Percentiles rank a stretch among this genome's conserved stretches.
These are phyloP conservation scores for Halcyon leucocephala DNA, from an alignment of 2,797 vertebrate species.

Conservation along the genomic window DNA sequence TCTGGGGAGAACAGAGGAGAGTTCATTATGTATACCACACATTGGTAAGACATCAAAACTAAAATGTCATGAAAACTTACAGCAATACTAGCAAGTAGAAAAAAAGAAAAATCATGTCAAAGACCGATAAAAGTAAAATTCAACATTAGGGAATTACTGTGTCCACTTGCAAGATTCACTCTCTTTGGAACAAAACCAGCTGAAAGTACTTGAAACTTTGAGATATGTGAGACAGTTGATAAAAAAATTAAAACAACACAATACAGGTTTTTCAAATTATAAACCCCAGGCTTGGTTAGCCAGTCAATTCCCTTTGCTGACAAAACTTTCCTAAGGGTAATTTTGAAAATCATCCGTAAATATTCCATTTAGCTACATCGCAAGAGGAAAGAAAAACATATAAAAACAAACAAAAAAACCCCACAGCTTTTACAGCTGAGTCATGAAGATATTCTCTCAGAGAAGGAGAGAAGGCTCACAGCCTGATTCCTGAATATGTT, in stretches of 20 bases:
- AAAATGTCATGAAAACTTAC: neutral
- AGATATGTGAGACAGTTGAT: neutral
- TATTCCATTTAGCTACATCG: neutral
- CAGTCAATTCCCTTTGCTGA: constrained; percentile 27
- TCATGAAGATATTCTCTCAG: too few species aligned
- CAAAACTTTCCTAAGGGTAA: neutral
- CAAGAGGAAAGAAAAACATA: too few species aligned
- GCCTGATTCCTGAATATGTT: too few species aligned
- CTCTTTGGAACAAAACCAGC: constrained; percentile 9
- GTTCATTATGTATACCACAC: neutral
- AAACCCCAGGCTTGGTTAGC: neutral
- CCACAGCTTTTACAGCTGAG: too few species aligned
- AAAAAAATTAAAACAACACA: constrained; percentile 39
- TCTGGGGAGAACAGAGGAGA: neutral
- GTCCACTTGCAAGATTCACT: constrained; percentile 12
- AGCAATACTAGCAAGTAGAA: neutral
- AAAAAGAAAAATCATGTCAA: neutral
- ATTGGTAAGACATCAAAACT: neutral
- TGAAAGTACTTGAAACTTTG: neutral
- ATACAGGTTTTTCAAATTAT: constrained; percentile 45
- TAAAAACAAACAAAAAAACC: too few species aligned
- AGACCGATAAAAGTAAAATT: neutral
- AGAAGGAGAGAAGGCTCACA: too few species aligned
- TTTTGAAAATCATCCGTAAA: constrained; percentile 18
- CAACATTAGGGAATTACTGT: neutral